These are phyloP conservation scores for Hycleus phaleratus DNA, from an alignment of 1,140 invertebrate species.

Conservation along the genomic window DNA sequence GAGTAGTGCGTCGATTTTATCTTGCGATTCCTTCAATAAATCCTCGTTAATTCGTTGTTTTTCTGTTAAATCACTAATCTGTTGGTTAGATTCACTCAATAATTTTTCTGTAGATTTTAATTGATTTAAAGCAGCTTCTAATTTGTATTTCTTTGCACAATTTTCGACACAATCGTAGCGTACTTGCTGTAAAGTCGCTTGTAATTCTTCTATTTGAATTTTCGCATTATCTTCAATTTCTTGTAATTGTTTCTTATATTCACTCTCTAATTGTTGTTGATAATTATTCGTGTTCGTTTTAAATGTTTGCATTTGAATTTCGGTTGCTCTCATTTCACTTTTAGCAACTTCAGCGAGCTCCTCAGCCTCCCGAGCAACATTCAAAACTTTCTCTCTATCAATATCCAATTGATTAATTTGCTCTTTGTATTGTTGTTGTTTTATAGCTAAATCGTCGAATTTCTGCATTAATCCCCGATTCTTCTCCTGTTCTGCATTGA, in stretches of 20 bases:
- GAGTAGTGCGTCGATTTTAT: constrained; percentile 29
- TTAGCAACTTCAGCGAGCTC: constrained; percentile 27
- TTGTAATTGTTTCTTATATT: constrained; percentile 36
- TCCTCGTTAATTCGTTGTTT: constrained; percentile 31
- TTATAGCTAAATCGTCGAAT: constrained; percentile 17
- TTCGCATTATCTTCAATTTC: constrained; percentile 19
- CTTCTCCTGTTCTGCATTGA: constrained; percentile 5
- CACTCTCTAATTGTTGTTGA: constrained; percentile 14
- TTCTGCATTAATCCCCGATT: constrained; percentile 7
- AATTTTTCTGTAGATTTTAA: constrained; percentile 28
- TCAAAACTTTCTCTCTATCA: constrained; percentile 35
- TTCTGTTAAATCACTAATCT: constrained; percentile 27
- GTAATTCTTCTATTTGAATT: constrained; percentile 1
- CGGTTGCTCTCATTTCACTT: constrained; percentile 38
- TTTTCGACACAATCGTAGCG: neutral
- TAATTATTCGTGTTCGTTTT: constrained; percentile 12
- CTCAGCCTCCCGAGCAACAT: constrained; percentile 17
- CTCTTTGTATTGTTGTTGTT: constrained; percentile 3
- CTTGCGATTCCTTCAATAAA: constrained; percentile 25
- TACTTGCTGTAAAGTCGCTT: neutral
- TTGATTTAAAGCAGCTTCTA: constrained; percentile 23
- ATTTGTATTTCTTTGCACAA: constrained; percentile 7
- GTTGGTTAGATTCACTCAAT: constrained; percentile 38
- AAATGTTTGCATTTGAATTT: constrained; percentile 31
- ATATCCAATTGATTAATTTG: constrained; percentile 31